These are phyloP conservation scores for Gymnodraco acuticeps DNA, from an alignment of 2,797 vertebrate genomes.

Conservation along the genomic window DNA sequence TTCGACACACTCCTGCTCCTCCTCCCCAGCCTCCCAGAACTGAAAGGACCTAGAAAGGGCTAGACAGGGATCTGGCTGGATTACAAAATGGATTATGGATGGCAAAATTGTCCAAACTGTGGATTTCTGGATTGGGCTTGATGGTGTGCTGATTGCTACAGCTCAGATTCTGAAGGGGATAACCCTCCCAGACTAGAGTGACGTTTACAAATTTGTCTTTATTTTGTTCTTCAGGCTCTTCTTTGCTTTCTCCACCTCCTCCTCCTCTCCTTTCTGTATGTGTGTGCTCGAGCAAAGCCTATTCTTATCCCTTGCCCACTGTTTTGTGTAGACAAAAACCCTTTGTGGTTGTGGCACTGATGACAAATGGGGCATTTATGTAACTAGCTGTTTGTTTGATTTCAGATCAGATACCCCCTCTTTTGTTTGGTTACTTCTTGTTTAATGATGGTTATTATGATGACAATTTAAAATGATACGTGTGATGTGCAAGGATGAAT, in stretches of 20 bases:
- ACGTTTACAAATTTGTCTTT: constrained; percentile 62
- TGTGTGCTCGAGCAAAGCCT: constrained; percentile 57
- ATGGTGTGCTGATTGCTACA: constrained; percentile 72
- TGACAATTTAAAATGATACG: constrained; percentile 32
- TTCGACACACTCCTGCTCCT: constrained; percentile 43
- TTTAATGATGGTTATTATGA: constrained; percentile 50
- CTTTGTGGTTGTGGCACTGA: constrained; percentile 53
- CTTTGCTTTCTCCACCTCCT: constrained; percentile 48
- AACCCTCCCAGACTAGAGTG: constrained; percentile 48
- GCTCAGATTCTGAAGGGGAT: constrained; percentile 60
- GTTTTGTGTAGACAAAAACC: constrained; percentile 66
- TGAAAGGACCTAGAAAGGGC: constrained; percentile 69
- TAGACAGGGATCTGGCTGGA: constrained; percentile 66
- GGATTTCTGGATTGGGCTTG: constrained; percentile 69
- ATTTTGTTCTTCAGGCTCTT: constrained; percentile 35
- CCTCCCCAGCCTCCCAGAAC: constrained; percentile 62
- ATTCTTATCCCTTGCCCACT: constrained; percentile 70
- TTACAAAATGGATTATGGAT: constrained; percentile 66
- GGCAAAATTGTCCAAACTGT: constrained; percentile 53
- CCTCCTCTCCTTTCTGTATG: constrained; percentile 54
- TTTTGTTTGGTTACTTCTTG: constrained; percentile 62
- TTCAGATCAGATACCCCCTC: constrained; percentile 50
- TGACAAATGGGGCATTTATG: constrained; percentile 69
- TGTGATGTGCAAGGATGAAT: constrained; percentile 56
- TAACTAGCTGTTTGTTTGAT: constrained; percentile 63